These are phyloP conservation scores for Brachypodius melanocephalos DNA, from an alignment of 2,113 vertebrate species.

Conservation along the genomic window DNA sequence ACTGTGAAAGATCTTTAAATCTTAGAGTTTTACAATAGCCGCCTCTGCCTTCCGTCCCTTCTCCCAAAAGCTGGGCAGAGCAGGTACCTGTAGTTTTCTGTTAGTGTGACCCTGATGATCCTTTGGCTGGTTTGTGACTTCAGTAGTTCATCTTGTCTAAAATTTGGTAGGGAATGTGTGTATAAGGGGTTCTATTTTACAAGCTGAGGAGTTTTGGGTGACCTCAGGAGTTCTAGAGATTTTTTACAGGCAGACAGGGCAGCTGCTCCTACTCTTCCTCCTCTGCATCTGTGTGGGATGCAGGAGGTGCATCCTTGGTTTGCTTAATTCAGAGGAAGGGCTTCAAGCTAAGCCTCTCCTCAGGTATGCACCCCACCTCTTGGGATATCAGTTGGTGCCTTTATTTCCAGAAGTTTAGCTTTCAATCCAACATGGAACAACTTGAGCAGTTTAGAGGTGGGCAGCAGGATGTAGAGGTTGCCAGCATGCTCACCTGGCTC, in stretches of 20 bases:
- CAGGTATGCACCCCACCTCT: background rate
- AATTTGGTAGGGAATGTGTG: background rate
- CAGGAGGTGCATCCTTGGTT: background rate
- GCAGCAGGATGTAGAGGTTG: background rate
- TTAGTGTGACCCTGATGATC: background rate
- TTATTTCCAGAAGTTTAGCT: background rate
- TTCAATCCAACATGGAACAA: background rate
- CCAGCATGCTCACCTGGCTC: background rate
- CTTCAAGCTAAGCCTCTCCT: background rate
- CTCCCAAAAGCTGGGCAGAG: background rate
- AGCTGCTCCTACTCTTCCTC: background rate
- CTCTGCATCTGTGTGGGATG: background rate
- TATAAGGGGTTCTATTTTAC: background rate
- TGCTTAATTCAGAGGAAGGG: background rate
- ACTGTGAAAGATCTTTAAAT: background rate
- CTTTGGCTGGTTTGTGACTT: background rate
- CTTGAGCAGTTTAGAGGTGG: fast-evolving
- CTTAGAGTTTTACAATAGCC: background rate
- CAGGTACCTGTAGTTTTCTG: background rate
- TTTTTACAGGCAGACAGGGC: background rate
- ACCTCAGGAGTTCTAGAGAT: background rate
- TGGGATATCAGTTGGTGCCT: background rate
- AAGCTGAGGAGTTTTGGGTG: background rate
- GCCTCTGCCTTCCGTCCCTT: background rate
- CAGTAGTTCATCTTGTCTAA: background rate